A percentile compares a stretch with the other conserved stretches of the same genome.
phyloP scores from a whole-genome alignment of 1,140 invertebrate species.

The Neoseiulus cucumeris region DNA sequence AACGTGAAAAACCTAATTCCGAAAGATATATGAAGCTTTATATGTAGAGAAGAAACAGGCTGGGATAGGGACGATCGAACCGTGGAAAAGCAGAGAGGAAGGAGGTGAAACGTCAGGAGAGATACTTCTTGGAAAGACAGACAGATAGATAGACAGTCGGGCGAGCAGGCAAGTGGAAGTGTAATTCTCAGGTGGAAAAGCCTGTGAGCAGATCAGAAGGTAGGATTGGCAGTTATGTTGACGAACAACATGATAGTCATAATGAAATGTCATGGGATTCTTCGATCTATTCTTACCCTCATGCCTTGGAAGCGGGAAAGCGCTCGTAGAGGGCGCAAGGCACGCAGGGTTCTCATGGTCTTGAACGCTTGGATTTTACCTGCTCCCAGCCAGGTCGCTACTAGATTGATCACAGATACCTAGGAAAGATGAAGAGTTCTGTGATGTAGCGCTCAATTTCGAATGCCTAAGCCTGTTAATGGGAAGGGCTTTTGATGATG shows the following conservation, averaged over 20 bases:
- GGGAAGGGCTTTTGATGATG: slow-evolving; percentile 8
- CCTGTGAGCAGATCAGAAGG: too few relatives aligned
- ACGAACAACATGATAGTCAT: too few relatives aligned
- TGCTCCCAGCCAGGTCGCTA: slow-evolving; percentile 73
- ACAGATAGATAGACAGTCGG: neutral
- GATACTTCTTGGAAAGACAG: too few relatives aligned
- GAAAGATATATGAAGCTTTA: too few relatives aligned
- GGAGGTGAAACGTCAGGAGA: too few relatives aligned
- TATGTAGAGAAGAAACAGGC: too few relatives aligned
- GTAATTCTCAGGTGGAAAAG: too few relatives aligned
- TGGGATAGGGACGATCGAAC: neutral
- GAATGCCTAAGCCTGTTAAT: too few relatives aligned
- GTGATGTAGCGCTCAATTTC: neutral
- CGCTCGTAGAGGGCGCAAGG: slow-evolving; percentile 75
- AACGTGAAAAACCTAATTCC: too few relatives aligned
- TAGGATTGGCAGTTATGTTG: too few relatives aligned
- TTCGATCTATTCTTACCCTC: slow-evolving; percentile 54
- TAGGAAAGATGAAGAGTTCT: slow-evolving; percentile 31
- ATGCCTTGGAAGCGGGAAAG: slow-evolving; percentile 95
- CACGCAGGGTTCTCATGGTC: slow-evolving; percentile 87
- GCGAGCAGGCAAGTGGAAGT: too few relatives aligned
- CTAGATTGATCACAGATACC: slow-evolving; percentile 91
- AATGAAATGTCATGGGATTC: neutral
- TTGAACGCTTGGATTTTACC: slow-evolving; percentile 93
- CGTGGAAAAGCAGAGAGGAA: too few relatives aligned